Percentiles rank a stretch among this genome's conserved stretches.
These are phyloP conservation scores for Corythornis cristatus DNA, from an alignment of 2,113 vertebrate genomes.

Conservation along the genomic window DNA sequence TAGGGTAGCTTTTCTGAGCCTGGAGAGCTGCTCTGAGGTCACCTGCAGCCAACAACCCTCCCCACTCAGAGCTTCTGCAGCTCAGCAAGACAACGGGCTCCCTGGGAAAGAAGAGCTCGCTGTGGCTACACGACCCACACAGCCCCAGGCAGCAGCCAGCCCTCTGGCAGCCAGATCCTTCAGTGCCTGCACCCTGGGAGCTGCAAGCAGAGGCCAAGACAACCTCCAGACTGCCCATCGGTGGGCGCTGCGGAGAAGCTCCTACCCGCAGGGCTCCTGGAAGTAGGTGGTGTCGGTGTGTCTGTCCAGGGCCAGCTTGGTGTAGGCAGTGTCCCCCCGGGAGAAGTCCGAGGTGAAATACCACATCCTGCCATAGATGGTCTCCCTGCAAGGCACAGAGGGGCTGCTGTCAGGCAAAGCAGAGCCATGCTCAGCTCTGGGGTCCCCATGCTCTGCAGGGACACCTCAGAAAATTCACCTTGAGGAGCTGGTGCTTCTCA, in stretches of 20 bases:
- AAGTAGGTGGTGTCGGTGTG: conserved; percentile 94
- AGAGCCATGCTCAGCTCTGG: too few species aligned
- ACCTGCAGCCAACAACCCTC: too few species aligned
- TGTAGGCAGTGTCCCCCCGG: conserved; percentile 90
- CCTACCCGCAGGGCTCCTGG: conserved; percentile 93
- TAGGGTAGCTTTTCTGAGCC: background rate
- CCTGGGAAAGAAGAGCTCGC: background rate
- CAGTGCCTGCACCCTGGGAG: background rate
- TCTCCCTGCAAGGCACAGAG: conserved; percentile 79
- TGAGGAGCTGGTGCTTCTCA: background rate
- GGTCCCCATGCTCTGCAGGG: background rate
- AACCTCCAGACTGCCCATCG: too few species aligned
- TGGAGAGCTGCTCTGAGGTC: background rate
- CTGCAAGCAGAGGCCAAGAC: background rate
- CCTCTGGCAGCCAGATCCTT: background rate
- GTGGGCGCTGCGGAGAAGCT: background rate
- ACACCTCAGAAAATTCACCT: background rate
- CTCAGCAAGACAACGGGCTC: background rate
- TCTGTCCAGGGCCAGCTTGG: conserved; percentile 87
- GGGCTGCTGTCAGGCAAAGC: background rate
- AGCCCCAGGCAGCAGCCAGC: background rate
- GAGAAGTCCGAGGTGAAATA: conserved; percentile 91
- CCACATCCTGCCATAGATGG: conserved; percentile 93
- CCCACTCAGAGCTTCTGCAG: background rate
- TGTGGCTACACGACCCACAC: background rate